phyloP scores from a whole-genome alignment of 92 coral and sea anemone species.

The Actinostola sp. region DNA sequence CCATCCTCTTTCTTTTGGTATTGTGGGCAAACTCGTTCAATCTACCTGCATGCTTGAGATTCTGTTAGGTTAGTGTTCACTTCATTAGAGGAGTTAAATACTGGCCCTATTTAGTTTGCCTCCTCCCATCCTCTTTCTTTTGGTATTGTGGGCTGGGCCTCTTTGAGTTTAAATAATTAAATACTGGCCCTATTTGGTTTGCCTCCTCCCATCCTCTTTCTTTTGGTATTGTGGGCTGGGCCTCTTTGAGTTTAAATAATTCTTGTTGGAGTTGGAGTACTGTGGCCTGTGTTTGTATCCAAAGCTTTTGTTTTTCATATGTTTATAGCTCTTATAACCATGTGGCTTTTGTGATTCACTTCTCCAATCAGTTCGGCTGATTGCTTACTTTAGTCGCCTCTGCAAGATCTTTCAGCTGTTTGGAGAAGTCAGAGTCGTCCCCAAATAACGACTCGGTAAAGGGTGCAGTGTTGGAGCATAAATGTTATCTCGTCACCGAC shows the following conservation, averaged over 20 bases:
- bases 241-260: constrained; percentile 50
- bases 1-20: no score
- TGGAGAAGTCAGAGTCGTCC: constrained; percentile 52
- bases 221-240: constrained; percentile 47
- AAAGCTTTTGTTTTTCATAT: constrained; percentile 5
- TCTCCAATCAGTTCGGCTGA: no score
- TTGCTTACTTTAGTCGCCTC: constrained; percentile 54
- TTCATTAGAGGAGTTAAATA: constrained; percentile 49
- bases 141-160: no score
- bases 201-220: constrained; percentile 30
- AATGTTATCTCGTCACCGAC: no score
- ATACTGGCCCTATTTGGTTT: no score
- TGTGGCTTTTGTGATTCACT: no score
- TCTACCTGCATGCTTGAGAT: no score
- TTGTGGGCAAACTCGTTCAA: no score
- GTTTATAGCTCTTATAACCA: constrained; percentile 8
- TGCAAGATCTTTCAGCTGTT: constrained; percentile 58
- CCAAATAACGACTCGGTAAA: constrained; percentile 50
- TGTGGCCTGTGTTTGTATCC: constrained; percentile 18
- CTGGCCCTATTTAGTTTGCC: constrained; percentile 50
- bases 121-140: no score
- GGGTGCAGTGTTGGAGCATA: constrained; percentile 49
- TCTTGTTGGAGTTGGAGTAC: constrained; percentile 5
- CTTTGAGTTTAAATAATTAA: constrained; percentile 47
- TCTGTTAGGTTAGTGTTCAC: constrained; percentile 23